Conservation (phyloP, 2,113 vertebrate species). For the Rhizomys pruinosus region DNA sequence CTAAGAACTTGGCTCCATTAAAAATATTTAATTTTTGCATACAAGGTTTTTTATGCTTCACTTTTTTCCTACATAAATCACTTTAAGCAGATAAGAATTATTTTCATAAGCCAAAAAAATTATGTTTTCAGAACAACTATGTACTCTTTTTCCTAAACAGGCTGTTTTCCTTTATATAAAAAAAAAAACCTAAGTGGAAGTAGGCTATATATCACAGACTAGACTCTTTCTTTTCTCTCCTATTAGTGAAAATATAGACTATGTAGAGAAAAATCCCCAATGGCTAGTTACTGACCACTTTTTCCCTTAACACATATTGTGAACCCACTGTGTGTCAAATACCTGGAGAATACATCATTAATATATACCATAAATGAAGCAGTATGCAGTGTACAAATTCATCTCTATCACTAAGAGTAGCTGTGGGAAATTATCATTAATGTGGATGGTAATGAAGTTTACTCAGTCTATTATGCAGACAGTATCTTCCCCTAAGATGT, state of each 20-base stretch:
- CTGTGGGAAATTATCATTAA: background rate
- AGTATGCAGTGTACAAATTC: background rate
- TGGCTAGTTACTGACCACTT: background rate
- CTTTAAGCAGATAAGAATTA: constrained; percentile 15
- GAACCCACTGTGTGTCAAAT: background rate
- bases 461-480: background rate
- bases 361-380: background rate
- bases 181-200: background rate
- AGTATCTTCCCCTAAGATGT: background rate
- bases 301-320: background rate
- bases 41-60: background rate
- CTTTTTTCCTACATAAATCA: constrained; percentile 11
- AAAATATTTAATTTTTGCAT: constrained; percentile 25
- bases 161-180: background rate
- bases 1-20: constrained; percentile 18
- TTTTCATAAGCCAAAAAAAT: background rate
- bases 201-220: background rate
- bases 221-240: background rate
- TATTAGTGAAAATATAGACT: constrained; percentile 18
- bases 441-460: background rate
- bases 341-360: background rate
- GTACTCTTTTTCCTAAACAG: background rate
- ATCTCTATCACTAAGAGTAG: background rate
- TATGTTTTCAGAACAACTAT: constrained; percentile 15
- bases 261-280: background rate